A percentile compares a stretch with the other conserved stretches of the same genome.
These are phyloP conservation scores for Cacatua alba DNA, from an alignment of 2,113 vertebrate species.

Conservation along the genomic window DNA sequence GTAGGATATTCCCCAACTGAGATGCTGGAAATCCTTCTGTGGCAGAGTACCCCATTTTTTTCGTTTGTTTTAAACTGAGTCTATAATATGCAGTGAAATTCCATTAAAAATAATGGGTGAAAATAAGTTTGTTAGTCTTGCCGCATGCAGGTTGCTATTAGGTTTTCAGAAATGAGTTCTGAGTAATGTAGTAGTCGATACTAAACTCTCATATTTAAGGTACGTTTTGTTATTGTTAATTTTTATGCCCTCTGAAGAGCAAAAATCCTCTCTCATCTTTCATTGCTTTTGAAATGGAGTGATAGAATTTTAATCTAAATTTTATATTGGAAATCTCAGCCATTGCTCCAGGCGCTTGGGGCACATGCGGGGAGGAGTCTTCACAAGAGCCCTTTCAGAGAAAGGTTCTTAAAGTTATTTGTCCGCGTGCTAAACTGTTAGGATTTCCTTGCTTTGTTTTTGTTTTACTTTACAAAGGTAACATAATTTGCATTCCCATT, in stretches of 20 bases:
- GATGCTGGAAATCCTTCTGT: neutral
- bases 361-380: neutral
- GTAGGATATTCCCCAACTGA: neutral
- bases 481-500: conserved; percentile 49
- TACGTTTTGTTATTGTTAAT: neutral
- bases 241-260: neutral
- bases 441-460: neutral
- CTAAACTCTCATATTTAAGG: neutral
- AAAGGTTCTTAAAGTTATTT: neutral
- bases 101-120: neutral
- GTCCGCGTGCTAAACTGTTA: neutral
- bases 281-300: conserved; percentile 1
- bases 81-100: neutral
- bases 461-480: neutral
- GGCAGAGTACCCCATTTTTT: neutral
- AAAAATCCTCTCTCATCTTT: neutral
- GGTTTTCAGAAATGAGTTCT: neutral
- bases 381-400: neutral
- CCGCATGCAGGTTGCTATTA: neutral
- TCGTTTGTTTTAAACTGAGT: neutral
- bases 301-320: neutral
- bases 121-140: neutral
- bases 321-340: neutral
- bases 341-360: neutral
- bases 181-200: neutral